Evolutionary conservation across 2,888 invertebrate genomes (phyloP).

Genomic region (Sinhomidia bicolor): DNA sequence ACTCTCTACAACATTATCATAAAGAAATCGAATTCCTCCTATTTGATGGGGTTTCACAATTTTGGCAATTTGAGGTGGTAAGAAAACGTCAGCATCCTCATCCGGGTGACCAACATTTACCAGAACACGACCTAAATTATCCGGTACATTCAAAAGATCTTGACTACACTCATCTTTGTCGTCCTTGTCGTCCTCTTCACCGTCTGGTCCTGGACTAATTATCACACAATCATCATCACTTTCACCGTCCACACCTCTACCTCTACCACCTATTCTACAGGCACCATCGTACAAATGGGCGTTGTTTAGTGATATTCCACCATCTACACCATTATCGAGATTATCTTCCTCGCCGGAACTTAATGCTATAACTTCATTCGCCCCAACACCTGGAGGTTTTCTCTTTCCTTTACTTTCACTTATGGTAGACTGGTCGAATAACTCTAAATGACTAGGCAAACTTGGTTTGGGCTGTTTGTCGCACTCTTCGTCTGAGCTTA

Average conservation of each 20-base stretch:
- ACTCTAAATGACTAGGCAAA: conserved; percentile 40
- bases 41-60: conserved; percentile 98
- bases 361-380: conserved; percentile 56
- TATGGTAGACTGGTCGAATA: background rate
- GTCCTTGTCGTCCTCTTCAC: conserved; percentile 88
- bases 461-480: conserved; percentile 28
- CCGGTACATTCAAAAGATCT: conserved; percentile 94
- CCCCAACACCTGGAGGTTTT: background rate
- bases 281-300: conserved; percentile 40
- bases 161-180: conserved; percentile 93
- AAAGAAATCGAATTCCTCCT: conserved; percentile 96
- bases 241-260: conserved; percentile 85
- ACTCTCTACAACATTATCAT: conserved; percentile 98
- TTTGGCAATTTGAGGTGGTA: conserved; percentile 93
- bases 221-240: conserved; percentile 94
- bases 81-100: conserved; percentile 93
- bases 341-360: conserved; percentile 75
- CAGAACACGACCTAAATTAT: conserved; percentile 94
- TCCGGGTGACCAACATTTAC: conserved; percentile 97
- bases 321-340: background rate
- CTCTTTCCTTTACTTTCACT: background rate
- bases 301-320: background rate
- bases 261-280: conserved; percentile 26
- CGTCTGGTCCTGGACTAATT: conserved; percentile 89
- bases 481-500: conserved; percentile 60